These are phyloP conservation scores for Mycalesis mineus DNA, from an alignment of 2,888 invertebrate species.

Conservation along the genomic window DNA sequence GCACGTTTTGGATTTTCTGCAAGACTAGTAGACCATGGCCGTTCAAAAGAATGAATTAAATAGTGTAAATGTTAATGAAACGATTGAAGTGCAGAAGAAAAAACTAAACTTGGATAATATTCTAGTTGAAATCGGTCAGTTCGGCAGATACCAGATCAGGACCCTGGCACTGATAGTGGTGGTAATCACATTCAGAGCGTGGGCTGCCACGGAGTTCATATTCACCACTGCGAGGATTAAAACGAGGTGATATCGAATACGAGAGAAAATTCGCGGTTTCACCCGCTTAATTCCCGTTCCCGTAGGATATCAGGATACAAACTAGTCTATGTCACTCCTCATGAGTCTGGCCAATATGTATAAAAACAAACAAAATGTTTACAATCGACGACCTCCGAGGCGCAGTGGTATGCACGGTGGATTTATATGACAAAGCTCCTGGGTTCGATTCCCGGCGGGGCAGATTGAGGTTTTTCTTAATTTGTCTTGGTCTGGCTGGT, in stretches of 20 bases:
- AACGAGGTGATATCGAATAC: constrained; percentile 43
- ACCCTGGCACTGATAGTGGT: constrained; percentile 31
- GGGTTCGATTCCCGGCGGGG: too few relatives aligned
- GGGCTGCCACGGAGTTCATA: constrained; percentile 36
- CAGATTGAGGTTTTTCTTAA: too few relatives aligned
- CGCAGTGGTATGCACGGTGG: too few relatives aligned
- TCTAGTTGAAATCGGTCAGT: constrained; percentile 40
- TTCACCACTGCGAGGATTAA: constrained; percentile 43
- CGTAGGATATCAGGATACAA: too few relatives aligned
- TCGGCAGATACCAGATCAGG: constrained; percentile 40
- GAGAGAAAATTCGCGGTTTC: too few relatives aligned
- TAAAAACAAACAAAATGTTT: too few relatives aligned
- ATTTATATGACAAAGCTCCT: too few relatives aligned
- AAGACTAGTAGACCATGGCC: background rate
- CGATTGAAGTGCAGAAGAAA: background rate
- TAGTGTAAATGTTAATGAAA: background rate
- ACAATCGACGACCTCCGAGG: too few relatives aligned
- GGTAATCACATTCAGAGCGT: constrained; percentile 35
- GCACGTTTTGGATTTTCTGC: background rate
- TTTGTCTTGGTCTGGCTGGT: too few relatives aligned
- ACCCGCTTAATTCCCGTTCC: too few relatives aligned
- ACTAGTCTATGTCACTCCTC: too few relatives aligned
- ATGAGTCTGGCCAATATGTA: too few relatives aligned
- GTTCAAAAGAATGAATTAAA: background rate
- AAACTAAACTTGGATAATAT: constrained; percentile 41